Evolutionary conservation across 2,113 vertebrate species (phyloP).

Genomic region (Stegostoma tigrinum): DNA sequence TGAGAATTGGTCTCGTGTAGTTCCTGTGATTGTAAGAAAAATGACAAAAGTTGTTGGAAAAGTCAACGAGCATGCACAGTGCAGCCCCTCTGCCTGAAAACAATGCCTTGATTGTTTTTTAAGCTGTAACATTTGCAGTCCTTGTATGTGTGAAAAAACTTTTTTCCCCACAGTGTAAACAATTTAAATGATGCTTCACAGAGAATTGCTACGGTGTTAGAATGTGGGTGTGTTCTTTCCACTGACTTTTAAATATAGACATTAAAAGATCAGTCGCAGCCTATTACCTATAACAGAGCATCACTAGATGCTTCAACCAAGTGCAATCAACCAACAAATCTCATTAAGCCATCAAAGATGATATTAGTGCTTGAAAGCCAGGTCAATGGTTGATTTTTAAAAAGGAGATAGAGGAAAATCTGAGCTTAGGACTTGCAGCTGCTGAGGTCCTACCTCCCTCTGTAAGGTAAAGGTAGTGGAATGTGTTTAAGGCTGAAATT

Average conservation of each 20-base stretch:
- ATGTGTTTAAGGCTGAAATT: background rate
- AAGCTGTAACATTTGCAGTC: background rate
- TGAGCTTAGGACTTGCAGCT: background rate
- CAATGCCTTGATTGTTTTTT: background rate
- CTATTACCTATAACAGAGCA: background rate
- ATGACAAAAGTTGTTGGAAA: background rate
- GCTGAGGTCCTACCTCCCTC: background rate
- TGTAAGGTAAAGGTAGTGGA: background rate
- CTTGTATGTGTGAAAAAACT: background rate
- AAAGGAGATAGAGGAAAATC: background rate
- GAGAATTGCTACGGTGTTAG: background rate
- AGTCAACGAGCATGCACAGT: background rate
- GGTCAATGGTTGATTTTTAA: background rate
- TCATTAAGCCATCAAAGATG: background rate
- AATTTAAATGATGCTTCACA: background rate
- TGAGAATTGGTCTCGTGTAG: too few relatives aligned
- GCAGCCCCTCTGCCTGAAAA: background rate
- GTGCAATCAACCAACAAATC: background rate
- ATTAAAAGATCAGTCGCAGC: background rate
- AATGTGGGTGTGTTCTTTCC: background rate
- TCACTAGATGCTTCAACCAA: background rate
- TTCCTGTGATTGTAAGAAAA: background rate
- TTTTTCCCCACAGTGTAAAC: background rate
- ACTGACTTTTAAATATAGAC: background rate
- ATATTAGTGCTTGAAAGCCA: background rate